Conservation (phyloP, 2,113 vertebrate species). For the Nycticryphes semicollaris region DNA sequence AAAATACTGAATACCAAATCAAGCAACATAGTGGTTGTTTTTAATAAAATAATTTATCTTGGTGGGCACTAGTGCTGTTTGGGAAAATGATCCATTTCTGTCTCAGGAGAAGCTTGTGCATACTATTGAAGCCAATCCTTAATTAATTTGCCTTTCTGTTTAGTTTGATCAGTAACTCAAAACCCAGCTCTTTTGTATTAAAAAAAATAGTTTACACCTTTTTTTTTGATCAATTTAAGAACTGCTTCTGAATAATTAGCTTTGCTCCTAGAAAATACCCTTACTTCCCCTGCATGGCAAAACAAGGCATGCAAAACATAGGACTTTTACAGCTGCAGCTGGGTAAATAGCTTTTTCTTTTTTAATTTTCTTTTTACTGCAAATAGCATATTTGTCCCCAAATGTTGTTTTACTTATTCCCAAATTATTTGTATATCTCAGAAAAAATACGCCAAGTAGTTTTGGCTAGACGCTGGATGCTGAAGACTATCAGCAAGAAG, state of each 20-base stretch:
- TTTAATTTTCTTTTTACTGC: neutral
- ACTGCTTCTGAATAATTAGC: slow-evolving; percentile 12
- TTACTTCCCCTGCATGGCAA: neutral
- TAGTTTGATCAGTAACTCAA: neutral
- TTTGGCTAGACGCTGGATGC: neutral
- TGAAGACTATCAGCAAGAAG: neutral
- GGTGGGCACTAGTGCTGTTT: neutral
- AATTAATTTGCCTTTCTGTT: neutral
- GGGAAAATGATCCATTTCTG: neutral
- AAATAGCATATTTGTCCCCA: neutral
- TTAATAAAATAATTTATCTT: slow-evolving; percentile 6
- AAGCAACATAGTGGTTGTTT: neutral
- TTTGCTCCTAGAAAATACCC: neutral
- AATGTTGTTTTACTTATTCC: neutral
- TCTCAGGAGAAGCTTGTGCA: neutral
- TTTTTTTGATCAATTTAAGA: slow-evolving; percentile 16
- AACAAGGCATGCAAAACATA: neutral
- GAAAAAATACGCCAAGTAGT: neutral
- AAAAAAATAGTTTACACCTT: neutral
- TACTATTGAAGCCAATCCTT: neutral
- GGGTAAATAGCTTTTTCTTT: neutral
- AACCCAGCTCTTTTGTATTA: neutral
- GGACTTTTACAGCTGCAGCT: neutral
- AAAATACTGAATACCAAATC: neutral
- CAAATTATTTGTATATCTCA: neutral